Evolutionary conservation across 2,113 vertebrate genomes (phyloP).

Genomic region (Leucoraja erinaceus): DNA sequence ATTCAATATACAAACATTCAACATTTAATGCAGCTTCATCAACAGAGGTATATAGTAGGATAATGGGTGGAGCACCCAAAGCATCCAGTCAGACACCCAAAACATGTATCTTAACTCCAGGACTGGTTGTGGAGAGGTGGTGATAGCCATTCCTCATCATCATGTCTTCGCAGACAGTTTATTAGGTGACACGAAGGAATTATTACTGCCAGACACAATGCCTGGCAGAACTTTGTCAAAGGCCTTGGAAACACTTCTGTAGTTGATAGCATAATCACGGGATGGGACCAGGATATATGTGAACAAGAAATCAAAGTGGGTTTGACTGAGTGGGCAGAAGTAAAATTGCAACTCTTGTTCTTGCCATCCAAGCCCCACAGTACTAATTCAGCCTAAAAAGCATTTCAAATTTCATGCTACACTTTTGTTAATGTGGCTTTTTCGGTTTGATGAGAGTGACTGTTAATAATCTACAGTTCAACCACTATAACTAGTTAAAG

Average conservation of each 20-base stretch:
- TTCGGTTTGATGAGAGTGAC: background rate
- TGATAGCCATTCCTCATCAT: background rate
- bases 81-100: background rate
- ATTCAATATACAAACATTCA: background rate
- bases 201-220: background rate
- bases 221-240: background rate
- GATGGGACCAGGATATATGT: background rate
- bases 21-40: background rate
- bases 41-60: background rate
- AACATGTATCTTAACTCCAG: background rate
- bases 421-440: background rate
- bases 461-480: background rate
- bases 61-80: background rate
- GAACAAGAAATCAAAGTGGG: background rate
- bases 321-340: background rate
- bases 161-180: background rate
- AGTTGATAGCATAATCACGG: background rate
- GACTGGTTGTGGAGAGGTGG: too few species aligned
- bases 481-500: background rate
- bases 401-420: background rate
- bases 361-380: background rate
- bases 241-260: background rate
- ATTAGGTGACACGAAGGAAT: background rate
- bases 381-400: background rate
- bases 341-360: background rate